A percentile compares a stretch with the other conserved stretches of the same genome.
These are phyloP conservation scores for Lycocorax pyrrhopterus DNA, from an alignment of 2,113 vertebrate genomes.

Conservation along the genomic window DNA sequence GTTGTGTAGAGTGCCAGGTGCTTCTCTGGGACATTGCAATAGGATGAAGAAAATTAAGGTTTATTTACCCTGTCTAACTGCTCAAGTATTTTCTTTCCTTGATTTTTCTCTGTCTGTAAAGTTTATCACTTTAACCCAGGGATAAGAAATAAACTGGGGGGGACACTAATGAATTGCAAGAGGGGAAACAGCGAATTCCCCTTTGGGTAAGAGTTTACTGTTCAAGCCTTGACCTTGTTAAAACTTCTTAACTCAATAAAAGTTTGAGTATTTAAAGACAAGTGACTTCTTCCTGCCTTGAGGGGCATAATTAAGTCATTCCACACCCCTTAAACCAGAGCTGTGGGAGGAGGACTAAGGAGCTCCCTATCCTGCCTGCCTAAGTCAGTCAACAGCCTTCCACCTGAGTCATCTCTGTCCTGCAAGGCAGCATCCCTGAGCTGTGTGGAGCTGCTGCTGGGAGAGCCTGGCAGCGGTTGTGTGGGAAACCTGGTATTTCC, in stretches of 20 bases:
- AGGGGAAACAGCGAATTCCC: neutral
- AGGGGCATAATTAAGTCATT: slow-evolving; percentile 44
- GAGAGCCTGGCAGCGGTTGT: neutral
- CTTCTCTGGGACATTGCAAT: neutral
- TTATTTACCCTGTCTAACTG: neutral
- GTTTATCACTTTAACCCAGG: neutral
- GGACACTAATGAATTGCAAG: neutral
- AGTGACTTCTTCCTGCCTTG: slow-evolving; percentile 54
- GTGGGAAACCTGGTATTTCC: neutral
- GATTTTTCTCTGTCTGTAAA: neutral
- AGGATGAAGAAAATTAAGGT: neutral
- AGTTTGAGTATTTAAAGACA: slow-evolving; percentile 39
- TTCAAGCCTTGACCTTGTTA: slow-evolving; percentile 53
- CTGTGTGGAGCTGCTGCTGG: neutral
- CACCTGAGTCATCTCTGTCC: neutral
- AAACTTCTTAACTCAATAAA: slow-evolving; percentile 56
- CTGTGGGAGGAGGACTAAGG: neutral
- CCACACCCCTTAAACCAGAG: slow-evolving; percentile 14
- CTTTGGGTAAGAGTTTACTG: slow-evolving; percentile 5
- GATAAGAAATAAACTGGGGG: neutral
- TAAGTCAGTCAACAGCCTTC: neutral
- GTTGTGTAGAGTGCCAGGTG: neutral
- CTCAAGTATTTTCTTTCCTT: neutral
- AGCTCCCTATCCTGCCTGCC: neutral
- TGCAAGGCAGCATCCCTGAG: neutral